phyloP scores from a whole-genome alignment of 1,140 invertebrate species.

The Contarinia nasturtii region DNA sequence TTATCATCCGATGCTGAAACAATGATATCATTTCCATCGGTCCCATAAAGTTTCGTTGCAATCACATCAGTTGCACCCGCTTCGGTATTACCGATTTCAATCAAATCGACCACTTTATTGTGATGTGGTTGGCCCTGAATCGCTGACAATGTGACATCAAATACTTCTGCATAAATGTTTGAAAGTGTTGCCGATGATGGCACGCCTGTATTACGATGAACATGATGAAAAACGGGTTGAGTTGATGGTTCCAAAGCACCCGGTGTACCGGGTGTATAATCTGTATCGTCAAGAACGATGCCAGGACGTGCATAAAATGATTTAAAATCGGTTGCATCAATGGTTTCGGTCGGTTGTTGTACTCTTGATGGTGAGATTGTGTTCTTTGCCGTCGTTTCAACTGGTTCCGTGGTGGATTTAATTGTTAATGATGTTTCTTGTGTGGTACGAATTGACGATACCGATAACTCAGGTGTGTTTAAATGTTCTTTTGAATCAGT shows the following conservation, averaged over 20 bases:
- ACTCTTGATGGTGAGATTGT: background rate
- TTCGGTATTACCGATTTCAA: conserved; percentile 20
- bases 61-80: conserved; percentile 24
- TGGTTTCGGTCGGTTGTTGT: background rate
- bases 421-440: no score
- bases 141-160: conserved; percentile 72
- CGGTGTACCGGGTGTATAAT: conserved; percentile 43
- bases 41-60: conserved; percentile 17
- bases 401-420: no score
- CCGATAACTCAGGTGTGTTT: no score
- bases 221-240: conserved; percentile 20
- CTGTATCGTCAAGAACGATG: conserved; percentile 62
- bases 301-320: conserved; percentile 52
- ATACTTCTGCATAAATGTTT: conserved; percentile 50
- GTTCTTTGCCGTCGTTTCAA: background rate
- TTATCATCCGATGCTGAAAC: conserved; percentile 56
- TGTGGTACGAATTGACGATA: no score
- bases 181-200: conserved; percentile 19
- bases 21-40: conserved; percentile 41
- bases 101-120: no score
- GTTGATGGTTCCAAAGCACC: conserved; percentile 15
- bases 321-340: conserved; percentile 7
- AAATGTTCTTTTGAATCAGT: no score
- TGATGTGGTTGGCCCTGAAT: conserved; percentile 56
- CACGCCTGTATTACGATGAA: conserved; percentile 23